These are phyloP conservation scores for Patiria pectinifera DNA, from an alignment of 53 echinoderm and acorn worm species.

Conservation along the genomic window DNA sequence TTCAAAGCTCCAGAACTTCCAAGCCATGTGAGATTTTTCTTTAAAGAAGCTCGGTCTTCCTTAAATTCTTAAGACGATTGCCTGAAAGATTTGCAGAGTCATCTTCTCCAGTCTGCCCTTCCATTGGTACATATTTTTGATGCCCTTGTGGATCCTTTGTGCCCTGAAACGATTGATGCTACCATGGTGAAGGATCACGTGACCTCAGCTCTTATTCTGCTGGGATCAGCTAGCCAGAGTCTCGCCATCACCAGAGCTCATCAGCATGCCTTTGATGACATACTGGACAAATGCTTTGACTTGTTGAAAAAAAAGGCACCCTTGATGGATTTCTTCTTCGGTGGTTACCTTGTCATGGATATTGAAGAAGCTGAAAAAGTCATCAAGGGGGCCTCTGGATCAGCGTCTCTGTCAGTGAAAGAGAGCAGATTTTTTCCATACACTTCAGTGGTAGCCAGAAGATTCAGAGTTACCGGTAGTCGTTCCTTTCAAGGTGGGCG, in stretches of 20 bases:
- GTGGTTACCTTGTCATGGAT: background rate
- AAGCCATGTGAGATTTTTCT: constrained; percentile 15
- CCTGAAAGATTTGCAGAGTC: background rate
- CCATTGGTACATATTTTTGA: background rate
- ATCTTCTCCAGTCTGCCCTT: background rate
- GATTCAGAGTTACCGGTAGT: too few species aligned
- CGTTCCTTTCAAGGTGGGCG: too few species aligned
- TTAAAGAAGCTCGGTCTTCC: constrained; percentile 4
- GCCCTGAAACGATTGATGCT: too few species aligned
- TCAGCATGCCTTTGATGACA: constrained; percentile 28
- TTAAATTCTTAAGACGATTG: background rate
- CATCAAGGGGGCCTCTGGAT: too few species aligned
- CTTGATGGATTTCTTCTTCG: background rate
- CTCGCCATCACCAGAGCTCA: background rate
- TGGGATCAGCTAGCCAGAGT: constrained; percentile 21
- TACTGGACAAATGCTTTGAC: constrained; percentile 17
- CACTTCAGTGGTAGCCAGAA: too few species aligned
- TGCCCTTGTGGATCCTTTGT: background rate
- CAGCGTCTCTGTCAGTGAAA: too few species aligned
- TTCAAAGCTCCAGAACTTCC: constrained; percentile 9
- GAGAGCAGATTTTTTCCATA: too few species aligned
- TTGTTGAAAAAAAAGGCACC: constrained; percentile 7
- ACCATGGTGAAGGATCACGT: too few species aligned
- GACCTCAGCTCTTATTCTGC: background rate
- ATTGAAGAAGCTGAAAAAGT: constrained; percentile 37